Base-by-base conservation (phyloP, 2,888 invertebrate species). In the Lasioglossum malachurum region DNA sequence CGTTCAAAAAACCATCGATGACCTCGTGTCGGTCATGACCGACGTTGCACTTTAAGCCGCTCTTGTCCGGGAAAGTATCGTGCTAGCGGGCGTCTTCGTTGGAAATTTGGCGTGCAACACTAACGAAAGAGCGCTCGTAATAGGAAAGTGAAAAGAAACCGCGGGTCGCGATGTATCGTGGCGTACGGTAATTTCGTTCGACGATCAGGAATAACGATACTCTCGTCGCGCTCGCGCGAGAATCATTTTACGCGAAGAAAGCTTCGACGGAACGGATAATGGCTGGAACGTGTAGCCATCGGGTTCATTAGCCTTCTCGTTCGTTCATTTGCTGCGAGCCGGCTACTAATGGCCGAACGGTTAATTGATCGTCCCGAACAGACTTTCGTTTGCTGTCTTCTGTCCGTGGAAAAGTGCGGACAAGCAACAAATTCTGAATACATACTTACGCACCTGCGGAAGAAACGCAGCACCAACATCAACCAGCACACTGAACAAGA, bases 351-450 rank as follows among this genome's bases (percentile, higher is more conserved):
- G 69, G 74, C 80, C 86, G 64, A 87, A 76, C 49, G 74, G 74
- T 64, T 86, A 89, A 89, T 89, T 86, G 80, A 80, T 73, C 83
- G 41, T 84, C 8, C 69, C 27, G n/a, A 73, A 67, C 72, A 71
- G 49, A 89, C 88, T 90, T 89, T 88, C 88, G 73, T 85, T 87
- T 79, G 57, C 73, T 46, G 84, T 80, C 79, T 64, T 16, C 14
- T 31, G 60, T 23, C 14, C 60, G 60, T 7, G 27, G 5, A 14
- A 60, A 60, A 27, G 27, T 27, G 27, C 27, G 14, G 4, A n/a
- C n/a, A 12, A 10, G 10, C n/a, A n/a, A 57, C 12, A 4, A 12
- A 57, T n/a, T n/a, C 12, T n/a, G 1, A n/a, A 12, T 1, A 12
- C 57, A 1, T 57, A 53, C 16, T 1, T 8, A 23, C 19, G 12